phyloP scores from a whole-genome alignment of 2,888 invertebrate genomes.

The Drosophila pegasa region DNA sequence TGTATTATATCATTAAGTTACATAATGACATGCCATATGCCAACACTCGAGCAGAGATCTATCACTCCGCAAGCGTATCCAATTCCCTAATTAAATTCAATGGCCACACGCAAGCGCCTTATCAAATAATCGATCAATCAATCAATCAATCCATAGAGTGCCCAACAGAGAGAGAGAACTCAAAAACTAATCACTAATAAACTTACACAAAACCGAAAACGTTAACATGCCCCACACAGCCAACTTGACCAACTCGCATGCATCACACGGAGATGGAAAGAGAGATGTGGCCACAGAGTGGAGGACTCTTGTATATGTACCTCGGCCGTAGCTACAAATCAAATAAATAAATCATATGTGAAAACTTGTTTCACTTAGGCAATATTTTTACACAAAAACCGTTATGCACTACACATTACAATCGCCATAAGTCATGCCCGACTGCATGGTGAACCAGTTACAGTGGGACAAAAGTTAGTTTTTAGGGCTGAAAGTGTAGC shows the following conservation, averaged over 20 bases:
- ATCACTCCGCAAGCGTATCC: conserved; percentile 20
- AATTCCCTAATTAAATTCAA: conserved; percentile 49
- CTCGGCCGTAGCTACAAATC: conserved; percentile 53
- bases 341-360: conserved; percentile 75
- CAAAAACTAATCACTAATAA: conserved; percentile 71
- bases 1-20: conserved; percentile 45
- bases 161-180: conserved; percentile 23
- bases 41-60: conserved; percentile 2
- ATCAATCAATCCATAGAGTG: conserved; percentile 53
- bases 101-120: conserved; percentile 33
- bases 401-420: conserved; percentile 56
- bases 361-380: conserved; percentile 77
- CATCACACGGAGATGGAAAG: not conserved
- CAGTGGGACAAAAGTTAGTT: conserved; percentile 19
- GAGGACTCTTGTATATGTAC: conserved; percentile 16
- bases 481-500: accelerated
- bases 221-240: conserved; percentile 45
- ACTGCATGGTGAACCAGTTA: conserved; percentile 19
- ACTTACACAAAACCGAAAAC: conserved; percentile 44
- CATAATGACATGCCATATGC: conserved; percentile 21
- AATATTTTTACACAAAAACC: conserved; percentile 70
- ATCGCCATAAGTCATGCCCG: conserved; percentile 59
- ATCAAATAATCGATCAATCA: conserved; percentile 46
- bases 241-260: conserved; percentile 24
- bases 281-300: not conserved